Conservation (phyloP, 2,888 invertebrate species). For the Capitulum mitella region DNA sequence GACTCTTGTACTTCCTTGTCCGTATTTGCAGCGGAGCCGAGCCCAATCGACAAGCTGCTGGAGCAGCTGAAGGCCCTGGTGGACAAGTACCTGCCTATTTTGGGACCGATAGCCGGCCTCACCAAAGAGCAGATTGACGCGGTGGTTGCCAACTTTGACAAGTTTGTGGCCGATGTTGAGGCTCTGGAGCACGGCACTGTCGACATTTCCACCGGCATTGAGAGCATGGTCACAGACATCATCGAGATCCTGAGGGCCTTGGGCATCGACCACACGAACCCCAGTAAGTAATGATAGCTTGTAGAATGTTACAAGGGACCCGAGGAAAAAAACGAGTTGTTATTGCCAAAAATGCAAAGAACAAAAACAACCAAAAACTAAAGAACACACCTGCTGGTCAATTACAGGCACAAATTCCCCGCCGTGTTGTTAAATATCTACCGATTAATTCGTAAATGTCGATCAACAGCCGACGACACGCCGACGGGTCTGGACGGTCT, state of each 20-base stretch:
- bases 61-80: background rate
- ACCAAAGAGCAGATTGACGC: background rate
- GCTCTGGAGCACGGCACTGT: background rate
- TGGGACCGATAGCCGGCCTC: background rate
- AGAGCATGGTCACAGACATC: background rate
- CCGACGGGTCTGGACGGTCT: background rate
- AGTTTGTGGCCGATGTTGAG: slow-evolving; percentile 1
- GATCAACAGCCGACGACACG: background rate
- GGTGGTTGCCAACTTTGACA: background rate
- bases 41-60: background rate
- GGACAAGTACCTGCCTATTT: background rate
- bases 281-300: background rate
- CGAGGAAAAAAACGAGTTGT: no score
- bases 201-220: background rate
- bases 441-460: no score
- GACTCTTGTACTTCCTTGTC: no score
- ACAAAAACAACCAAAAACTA: background rate
- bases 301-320: no score
- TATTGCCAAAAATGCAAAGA: no score
- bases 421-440: no score
- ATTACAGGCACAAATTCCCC: no score
- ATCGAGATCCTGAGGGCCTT: background rate
- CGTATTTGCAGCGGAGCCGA: no score
- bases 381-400: no score
- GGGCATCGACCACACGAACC: background rate